These are phyloP conservation scores for Dendroctonus ponderosae DNA, from an alignment of 1,140 invertebrate genomes.

Conservation along the genomic window DNA sequence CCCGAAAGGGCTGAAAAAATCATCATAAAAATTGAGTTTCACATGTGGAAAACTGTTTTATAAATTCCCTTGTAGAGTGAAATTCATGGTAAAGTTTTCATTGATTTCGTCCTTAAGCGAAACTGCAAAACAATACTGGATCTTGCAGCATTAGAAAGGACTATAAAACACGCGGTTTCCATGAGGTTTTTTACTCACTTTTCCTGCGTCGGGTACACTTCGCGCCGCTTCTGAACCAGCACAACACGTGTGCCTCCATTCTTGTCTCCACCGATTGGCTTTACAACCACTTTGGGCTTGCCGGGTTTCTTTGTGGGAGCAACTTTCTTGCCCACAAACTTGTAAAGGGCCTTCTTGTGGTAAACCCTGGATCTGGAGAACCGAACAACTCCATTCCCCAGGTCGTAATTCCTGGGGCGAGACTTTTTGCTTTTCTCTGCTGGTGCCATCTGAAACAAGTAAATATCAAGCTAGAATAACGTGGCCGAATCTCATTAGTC, in stretches of 20 bases:
- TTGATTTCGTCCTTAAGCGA: conserved; percentile 21
- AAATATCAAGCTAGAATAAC: not conserved
- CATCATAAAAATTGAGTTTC: too few relatives aligned
- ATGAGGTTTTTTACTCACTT: conserved; percentile 39
- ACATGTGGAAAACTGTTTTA: conserved; percentile 13
- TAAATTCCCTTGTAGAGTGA: conserved; percentile 2
- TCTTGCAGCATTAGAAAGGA: conserved; percentile 19
- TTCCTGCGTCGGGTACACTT: conserved; percentile 70
- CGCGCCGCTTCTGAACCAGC: conserved; percentile 70
- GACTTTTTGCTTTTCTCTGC: conserved; percentile 47
- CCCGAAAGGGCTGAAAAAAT: too few relatives aligned
- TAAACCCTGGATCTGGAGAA: conserved; percentile 74
- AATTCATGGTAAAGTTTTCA: conserved; percentile 20
- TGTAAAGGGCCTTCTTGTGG: conserved; percentile 70
- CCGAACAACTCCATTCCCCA: conserved; percentile 72
- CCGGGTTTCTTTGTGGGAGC: conserved; percentile 59
- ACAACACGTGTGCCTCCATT: conserved; percentile 90
- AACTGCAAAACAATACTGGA: conserved; percentile 4
- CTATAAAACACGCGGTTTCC: not conserved
- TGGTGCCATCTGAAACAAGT: conserved; percentile 55
- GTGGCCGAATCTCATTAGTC: not conserved
- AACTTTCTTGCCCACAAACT: conserved; percentile 61
- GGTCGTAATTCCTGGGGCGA: conserved; percentile 65
- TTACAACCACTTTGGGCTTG: conserved; percentile 73
- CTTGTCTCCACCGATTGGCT: conserved; percentile 91